Evolutionary conservation across 1,140 invertebrate species (phyloP), one percentile per base, ranked within the genome.

Genomic region (Mizuhopecten yessoensis): DNA sequence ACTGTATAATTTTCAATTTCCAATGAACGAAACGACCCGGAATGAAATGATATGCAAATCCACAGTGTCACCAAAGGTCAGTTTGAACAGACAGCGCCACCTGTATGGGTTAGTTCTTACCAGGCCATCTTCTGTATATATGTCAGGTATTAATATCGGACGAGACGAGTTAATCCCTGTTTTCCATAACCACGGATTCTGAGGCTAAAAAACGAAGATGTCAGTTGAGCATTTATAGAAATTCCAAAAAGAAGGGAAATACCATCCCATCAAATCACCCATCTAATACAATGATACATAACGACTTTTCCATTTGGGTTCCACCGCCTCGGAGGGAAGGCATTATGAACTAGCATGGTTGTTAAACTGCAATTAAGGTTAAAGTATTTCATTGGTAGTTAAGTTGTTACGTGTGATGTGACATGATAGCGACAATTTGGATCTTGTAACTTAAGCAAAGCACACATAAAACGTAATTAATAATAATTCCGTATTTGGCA

Each of bases 121-220:
- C 95, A 96, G 93, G 93, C 95, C 95, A 88, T 95, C 95, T 49
- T 95, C 95, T 90, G 95, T 95, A 93, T 95, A 95, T 93, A 94
- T 94, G 93, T 96, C 95, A 92, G 95, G 95, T 89, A 96, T 95
- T 95, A 95, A 95, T 94, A 95, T 93, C 90, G 94, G 94, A 89
- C 94, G 93, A 87, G 95, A 94, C 91, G 94, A 93, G 93, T 96
- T 96, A 94, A 93, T 93, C 92, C 93, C 93, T 88, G 95, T 93
- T 90, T 93, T 96, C 95, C 95, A 96, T 93, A 95, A 94, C 95
- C 95, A 96, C 92, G 93, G 93, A 94, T 95, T 96, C 95, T 93
- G 75, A 92, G 92, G 92, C 91, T 89, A 94, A 91, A 93, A 91
- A 87, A 92, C 87, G 87, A 93, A 90, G 86, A 75, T 75, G 57